Evolutionary conservation across 1,140 invertebrate species (phyloP), one percentile per base, ranked within the genome.

Genomic region (Aethina tumida): DNA sequence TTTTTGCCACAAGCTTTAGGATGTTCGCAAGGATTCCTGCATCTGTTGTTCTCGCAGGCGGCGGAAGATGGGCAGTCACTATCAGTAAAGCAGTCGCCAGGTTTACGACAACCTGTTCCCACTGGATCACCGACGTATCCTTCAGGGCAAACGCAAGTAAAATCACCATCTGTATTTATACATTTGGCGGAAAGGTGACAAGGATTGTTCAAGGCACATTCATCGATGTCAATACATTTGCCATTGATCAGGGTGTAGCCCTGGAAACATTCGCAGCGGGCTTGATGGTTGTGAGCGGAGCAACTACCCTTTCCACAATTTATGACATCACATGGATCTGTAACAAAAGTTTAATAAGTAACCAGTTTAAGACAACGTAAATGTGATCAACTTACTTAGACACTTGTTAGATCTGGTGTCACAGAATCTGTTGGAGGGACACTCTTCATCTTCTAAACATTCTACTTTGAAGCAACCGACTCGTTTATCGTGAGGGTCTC

Each of bases 401-500:
- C 87, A 91, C 60, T 84, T 86, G 56, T 88, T 84, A 10, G 65
- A 74, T 46, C 76, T 69, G 5, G 55, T 49, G 53, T 87, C 77
- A 52, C 88, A 91, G 37, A 74, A 74, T 60, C 81, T 82, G 45
- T 85, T 80, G 8, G 51, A 59, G 2, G 79, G 60, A 56, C 88
- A 92, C 34, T 90, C 84, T 19, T 71, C 70, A 60, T 84, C 73
- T 5, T 71, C 69, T 1, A 82, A 63, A 58, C 87, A 92, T 66
- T 90, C 86, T 2, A 87, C 84, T 66, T 80, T 81, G 60, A 85
- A 86, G 49, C 84, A 87, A 6, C 82, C 83, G 7, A 82, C 67
- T 41, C 67, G 68, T 24, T 66, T 60, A 58, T 85, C 77, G 41
- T 73, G 71, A 1, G 85, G 73, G 67, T 91, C 84, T 3, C 88